These are phyloP conservation scores for Tridacna crocea DNA, from an alignment of 2,888 invertebrate species.

Conservation along the genomic window DNA sequence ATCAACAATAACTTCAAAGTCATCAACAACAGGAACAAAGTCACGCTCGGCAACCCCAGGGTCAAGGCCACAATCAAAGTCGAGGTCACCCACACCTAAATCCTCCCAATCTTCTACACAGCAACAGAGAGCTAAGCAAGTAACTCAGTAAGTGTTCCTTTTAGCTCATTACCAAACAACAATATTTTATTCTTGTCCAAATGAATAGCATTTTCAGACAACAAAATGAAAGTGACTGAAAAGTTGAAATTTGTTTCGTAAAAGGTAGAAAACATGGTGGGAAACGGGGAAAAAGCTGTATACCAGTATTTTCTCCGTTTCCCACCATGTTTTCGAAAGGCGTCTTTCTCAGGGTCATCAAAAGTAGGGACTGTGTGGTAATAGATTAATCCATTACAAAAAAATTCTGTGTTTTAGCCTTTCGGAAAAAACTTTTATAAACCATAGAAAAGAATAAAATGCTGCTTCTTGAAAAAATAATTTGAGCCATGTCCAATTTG, in stretches of 20 bases:
- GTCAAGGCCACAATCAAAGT: slow-evolving; percentile 15
- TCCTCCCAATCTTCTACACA: neutral
- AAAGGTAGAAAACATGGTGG: neutral
- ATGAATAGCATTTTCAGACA: too few relatives aligned
- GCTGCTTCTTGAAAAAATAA: too few relatives aligned
- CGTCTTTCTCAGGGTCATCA: neutral
- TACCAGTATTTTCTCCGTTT: neutral
- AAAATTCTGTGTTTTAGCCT: too few relatives aligned
- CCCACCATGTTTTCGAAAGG: slow-evolving; percentile 1
- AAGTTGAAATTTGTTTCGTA: too few relatives aligned
- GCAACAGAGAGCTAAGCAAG: slow-evolving; percentile 16
- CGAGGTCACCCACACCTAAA: slow-evolving; percentile 14
- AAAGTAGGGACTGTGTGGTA: too few relatives aligned
- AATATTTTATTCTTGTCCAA: neutral
- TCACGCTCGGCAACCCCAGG: slow-evolving; percentile 9
- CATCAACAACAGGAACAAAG: neutral
- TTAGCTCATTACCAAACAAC: neutral
- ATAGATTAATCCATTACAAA: too few relatives aligned
- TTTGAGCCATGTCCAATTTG: too few relatives aligned
- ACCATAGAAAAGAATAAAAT: neutral
- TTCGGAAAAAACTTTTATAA: too few relatives aligned
- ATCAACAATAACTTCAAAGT: neutral
- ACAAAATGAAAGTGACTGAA: too few relatives aligned
- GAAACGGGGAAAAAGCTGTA: neutral
- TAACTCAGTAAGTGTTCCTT: slow-evolving; percentile 18